These are phyloP conservation scores for Notarius lentiginosus DNA, from an alignment of 2,113 vertebrate genomes.

Conservation along the genomic window DNA sequence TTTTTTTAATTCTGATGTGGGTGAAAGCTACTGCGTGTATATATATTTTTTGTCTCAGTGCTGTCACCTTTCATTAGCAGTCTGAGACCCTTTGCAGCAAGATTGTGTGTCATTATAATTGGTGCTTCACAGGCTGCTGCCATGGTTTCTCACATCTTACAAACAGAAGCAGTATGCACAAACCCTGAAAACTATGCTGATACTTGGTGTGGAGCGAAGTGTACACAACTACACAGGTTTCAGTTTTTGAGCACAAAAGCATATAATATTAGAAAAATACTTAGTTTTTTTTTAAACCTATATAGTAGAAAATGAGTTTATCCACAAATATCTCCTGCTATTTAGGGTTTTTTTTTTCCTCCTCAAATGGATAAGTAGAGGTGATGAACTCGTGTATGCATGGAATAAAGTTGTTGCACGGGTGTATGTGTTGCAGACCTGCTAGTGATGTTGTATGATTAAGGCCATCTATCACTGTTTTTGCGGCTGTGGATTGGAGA, in stretches of 20 bases:
- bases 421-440: background rate
- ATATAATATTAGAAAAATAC: background rate
- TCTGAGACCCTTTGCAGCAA: background rate
- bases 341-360: no score
- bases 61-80: no score
- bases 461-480: conserved; percentile 55
- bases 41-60: background rate
- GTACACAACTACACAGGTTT: background rate
- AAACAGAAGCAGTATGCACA: background rate
- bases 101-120: background rate
- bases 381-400: background rate
- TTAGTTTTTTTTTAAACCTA: background rate
- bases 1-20: background rate
- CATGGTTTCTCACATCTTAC: background rate
- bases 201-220: background rate
- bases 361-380: no score
- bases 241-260: background rate
- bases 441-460: conserved; percentile 22
- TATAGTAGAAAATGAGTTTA: background rate
- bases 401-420: background rate
- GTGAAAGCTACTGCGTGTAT: background rate
- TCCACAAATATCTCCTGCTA: background rate
- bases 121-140: no score
- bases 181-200: background rate
- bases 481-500: conserved; percentile 50